Base-by-base conservation (phyloP, 1,140 invertebrate species). In the Epicauta chinensis region DNA sequence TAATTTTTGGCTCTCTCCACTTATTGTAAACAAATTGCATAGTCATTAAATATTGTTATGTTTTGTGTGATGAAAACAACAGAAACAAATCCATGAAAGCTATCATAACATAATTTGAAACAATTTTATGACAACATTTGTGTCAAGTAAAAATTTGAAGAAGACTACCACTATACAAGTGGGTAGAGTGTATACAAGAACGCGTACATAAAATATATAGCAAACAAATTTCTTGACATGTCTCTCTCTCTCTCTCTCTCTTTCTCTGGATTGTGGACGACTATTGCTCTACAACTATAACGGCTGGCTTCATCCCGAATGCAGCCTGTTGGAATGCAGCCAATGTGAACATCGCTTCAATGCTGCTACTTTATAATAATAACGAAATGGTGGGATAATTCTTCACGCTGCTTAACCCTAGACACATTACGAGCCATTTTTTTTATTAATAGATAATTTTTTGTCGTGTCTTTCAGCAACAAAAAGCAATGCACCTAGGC, bases 261-360 rank as follows among this genome's bases (percentile, higher is more conserved):
- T n/a, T n/a, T n/a, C n/a, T 23, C 23, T 23, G 23, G 4, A 5
- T 23, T 23, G 23, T 23, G 23, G 23, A 23, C 23, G 4, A 23
- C n/a, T n/a, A n/a, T n/a, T n/a, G n/a, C n/a, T n/a, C n/a, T n/a
- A n/a, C n/a, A n/a, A n/a, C n/a, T n/a, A n/a, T n/a, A n/a, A 56
- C 42, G 51, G 46, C 32, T 45, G 53, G 39, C 11, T 51, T 60
- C 55, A 60, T 60, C 55, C 23, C 51, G 45, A 53, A 49, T 60
- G 58, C 54, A 60, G 58, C 58, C 51, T 57, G 58, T 57, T 60
- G 58, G 58, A 60, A 55, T 60, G 58, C 48, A 57, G 58, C 58
- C 58, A 60, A 60, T 54, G 41, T 39, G 35, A 52, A 37, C 51
- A 47, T 56, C 50, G 50, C 31, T 45, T 53, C 45, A 44, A 56